Percentiles rank a stretch among this genome's conserved stretches.
These are phyloP conservation scores for Chloebia gouldiae DNA, from an alignment of 2,113 vertebrate genomes.

Conservation along the genomic window DNA sequence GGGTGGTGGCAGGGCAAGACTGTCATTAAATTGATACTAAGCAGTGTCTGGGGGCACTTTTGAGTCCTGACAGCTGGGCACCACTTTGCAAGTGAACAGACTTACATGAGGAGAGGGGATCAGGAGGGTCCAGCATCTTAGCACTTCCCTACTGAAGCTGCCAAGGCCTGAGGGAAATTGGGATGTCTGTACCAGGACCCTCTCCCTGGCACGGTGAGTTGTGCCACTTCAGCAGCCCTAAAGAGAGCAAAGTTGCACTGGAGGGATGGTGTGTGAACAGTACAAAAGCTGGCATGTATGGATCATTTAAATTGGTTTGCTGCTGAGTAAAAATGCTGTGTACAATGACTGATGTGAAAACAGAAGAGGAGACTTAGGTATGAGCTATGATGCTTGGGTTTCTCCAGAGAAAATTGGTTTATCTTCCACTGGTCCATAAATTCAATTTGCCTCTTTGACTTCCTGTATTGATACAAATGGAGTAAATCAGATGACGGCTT, in stretches of 20 bases:
- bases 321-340: constrained; percentile 8
- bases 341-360: constrained; percentile 42
- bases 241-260: neutral
- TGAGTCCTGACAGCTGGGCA: neutral
- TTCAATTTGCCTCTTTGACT: constrained; percentile 84
- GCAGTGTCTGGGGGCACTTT: neutral
- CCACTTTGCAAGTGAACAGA: neutral
- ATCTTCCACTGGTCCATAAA: constrained; percentile 83
- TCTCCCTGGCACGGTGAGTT: accelerated
- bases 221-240: neutral
- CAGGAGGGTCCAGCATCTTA: neutral
- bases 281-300: neutral
- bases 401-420: constrained; percentile 83
- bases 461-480: constrained; percentile 86
- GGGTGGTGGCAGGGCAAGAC: neutral
- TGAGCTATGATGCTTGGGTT: constrained; percentile 73
- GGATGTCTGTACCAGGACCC: neutral
- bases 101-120: neutral
- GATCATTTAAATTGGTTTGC: constrained; percentile 48
- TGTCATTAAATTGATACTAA: neutral
- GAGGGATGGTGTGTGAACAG: neutral
- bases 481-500: constrained; percentile 69
- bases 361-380: constrained; percentile 49
- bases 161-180: neutral
- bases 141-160: neutral